Conservation (phyloP, 2,888 invertebrate species). For the Epinotia ramella region DNA sequence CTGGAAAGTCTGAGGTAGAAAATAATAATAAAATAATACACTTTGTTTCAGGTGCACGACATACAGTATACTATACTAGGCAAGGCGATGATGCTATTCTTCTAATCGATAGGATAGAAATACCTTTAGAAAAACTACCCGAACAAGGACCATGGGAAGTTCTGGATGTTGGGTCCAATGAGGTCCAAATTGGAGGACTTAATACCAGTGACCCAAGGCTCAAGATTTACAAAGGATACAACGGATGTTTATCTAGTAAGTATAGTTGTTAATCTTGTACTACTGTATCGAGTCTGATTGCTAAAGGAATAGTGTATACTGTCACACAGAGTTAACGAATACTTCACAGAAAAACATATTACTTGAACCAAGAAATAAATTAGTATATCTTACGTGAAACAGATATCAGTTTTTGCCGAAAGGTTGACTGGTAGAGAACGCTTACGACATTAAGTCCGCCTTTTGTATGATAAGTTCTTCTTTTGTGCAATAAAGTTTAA, state of each 20-base stretch:
- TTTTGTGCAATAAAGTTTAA: too few relatives aligned
- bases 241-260: conserved; percentile 96
- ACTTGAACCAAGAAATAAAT: too few relatives aligned
- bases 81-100: conserved; percentile 89
- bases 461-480: too few relatives aligned
- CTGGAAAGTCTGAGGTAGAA: not conserved
- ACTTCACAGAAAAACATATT: too few relatives aligned
- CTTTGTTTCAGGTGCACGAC: conserved; percentile 86
- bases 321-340: too few relatives aligned
- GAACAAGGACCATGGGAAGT: conserved; percentile 89
- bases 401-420: too few relatives aligned
- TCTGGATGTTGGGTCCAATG: conserved; percentile 89
- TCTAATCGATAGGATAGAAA: conserved; percentile 91
- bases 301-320: not conserved
- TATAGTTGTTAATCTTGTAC: conserved; percentile 49
- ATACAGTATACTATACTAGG: conserved; percentile 89
- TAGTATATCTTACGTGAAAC: too few relatives aligned
- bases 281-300: not conserved
- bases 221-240: conserved; percentile 93
- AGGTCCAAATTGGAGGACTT: conserved; percentile 94
- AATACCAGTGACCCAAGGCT: conserved; percentile 94
- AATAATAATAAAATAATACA: not conserved
- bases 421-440: too few relatives aligned
- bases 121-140: conserved; percentile 88
- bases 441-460: too few relatives aligned